A percentile compares a stretch with the other conserved stretches of the same genome.
Conservation (phyloP, 2,888 invertebrate species). For the Caradrina clavipalpis region DNA sequence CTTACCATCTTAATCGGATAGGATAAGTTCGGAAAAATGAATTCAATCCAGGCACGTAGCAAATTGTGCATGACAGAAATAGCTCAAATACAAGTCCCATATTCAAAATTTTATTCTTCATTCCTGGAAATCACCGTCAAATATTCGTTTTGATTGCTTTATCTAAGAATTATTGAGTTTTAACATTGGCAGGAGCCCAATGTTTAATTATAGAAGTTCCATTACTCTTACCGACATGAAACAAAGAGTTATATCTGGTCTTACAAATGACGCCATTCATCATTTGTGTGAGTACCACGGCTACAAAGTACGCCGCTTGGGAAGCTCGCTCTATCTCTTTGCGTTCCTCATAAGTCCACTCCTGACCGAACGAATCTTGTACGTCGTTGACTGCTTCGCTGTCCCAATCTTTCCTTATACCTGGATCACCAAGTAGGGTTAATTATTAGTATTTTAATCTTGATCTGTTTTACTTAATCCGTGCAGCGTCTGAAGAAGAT, state of each 20-base stretch:
- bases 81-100: constrained; percentile 93
- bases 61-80: constrained; percentile 91
- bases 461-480: no score
- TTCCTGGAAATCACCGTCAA: constrained; percentile 91
- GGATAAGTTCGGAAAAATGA: constrained; percentile 90
- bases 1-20: constrained; percentile 83
- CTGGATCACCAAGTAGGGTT: constrained; percentile 68
- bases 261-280: constrained; percentile 94
- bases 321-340: constrained; percentile 93
- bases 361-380: constrained; percentile 93
- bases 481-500: no score
- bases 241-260: constrained; percentile 93
- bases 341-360: constrained; percentile 93
- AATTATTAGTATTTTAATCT: background rate
- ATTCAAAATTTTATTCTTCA: constrained; percentile 93
- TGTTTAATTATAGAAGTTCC: constrained; percentile 41
- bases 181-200: constrained; percentile 47
- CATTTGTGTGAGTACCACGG: constrained; percentile 94
- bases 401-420: constrained; percentile 94
- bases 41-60: constrained; percentile 93
- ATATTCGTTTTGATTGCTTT: constrained; percentile 33
- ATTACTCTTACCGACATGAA: constrained; percentile 92
- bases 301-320: constrained; percentile 94
- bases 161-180: constrained; percentile 38
- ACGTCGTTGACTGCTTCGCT: constrained; percentile 93